These are phyloP conservation scores for Parapristionchus giblindavisi DNA, from an alignment of 2,888 invertebrate genomes.

Conservation along the genomic window DNA sequence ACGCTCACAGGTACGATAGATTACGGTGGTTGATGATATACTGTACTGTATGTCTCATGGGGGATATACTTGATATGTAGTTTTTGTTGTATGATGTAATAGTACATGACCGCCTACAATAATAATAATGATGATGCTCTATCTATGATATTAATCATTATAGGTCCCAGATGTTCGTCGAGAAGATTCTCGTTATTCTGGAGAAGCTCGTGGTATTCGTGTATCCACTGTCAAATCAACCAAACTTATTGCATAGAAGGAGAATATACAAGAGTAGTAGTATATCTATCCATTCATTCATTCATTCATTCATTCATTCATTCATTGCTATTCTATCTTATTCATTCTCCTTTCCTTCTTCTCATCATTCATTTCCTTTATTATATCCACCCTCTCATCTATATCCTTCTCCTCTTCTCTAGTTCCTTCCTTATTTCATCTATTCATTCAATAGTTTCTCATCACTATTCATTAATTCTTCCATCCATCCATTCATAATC, in stretches of 20 bases:
- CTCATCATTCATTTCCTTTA: too few species aligned
- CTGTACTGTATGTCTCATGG: background rate
- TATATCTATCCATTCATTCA: background rate
- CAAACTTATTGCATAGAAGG: slow-evolving; percentile 76
- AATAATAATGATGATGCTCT: too few species aligned
- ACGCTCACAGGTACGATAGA: slow-evolving; percentile 82
- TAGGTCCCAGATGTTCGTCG: slow-evolving; percentile 82
- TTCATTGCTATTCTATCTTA: background rate
- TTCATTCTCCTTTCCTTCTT: slow-evolving; percentile 7
- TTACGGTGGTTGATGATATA: background rate
- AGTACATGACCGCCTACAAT: too few species aligned
- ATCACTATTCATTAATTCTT: too few species aligned
- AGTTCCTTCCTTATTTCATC: too few species aligned
- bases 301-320: background rate
- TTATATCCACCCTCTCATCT: too few species aligned
- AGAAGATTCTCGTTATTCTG: slow-evolving; percentile 84
- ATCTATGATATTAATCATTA: background rate
- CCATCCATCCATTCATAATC: too few species aligned
- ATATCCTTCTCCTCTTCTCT: too few species aligned
- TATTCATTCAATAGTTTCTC: too few species aligned
- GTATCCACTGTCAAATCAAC: slow-evolving; percentile 87
- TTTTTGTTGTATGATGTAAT: slow-evolving; percentile 33
- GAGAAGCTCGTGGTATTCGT: slow-evolving; percentile 93
- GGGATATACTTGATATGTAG: background rate
- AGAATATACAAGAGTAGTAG: background rate